phyloP scores from a whole-genome alignment of 2,888 invertebrate genomes.

The Polymixis lichenea region DNA sequence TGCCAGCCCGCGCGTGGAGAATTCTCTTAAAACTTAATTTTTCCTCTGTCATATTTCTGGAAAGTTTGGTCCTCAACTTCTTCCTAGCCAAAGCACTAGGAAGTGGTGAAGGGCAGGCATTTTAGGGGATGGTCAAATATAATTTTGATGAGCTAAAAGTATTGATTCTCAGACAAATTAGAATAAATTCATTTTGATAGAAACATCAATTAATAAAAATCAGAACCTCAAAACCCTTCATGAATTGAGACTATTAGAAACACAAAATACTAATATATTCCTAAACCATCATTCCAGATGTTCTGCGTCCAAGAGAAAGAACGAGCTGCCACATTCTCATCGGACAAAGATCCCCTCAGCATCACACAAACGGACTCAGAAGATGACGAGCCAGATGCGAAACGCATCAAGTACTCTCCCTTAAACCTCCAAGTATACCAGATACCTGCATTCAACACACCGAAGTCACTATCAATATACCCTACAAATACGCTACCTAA shows the following conservation, averaged over 20 bases:
- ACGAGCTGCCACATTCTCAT: conserved; percentile 66
- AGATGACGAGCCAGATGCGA: conserved; percentile 83
- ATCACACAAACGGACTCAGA: conserved; percentile 80
- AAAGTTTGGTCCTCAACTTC: not conserved
- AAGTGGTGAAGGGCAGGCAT: too few relatives aligned
- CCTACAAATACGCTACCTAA: conserved; percentile 80
- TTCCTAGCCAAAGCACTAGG: not conserved
- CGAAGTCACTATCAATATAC: conserved; percentile 81
- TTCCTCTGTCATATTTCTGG: too few relatives aligned
- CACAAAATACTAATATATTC: not conserved
- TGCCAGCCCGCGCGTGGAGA: too few relatives aligned
- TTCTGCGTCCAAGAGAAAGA: conserved; percentile 87
- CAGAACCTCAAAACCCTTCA: not conserved
- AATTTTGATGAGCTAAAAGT: not conserved
- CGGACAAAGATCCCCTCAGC: conserved; percentile 79
- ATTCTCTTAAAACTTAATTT: too few relatives aligned
- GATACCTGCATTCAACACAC: conserved; percentile 84
- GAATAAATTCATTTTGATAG: not conserved
- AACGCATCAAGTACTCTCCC: conserved; percentile 80
- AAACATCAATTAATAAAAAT: not conserved
- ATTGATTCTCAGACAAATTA: not conserved
- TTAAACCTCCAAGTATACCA: conserved; percentile 87
- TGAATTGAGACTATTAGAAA: not conserved
- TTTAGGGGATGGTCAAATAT: not conserved
- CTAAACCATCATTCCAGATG: conserved; percentile 78